Conservation (phyloP, 2,888 invertebrate genomes). For the Craniophora ligustri region DNA sequence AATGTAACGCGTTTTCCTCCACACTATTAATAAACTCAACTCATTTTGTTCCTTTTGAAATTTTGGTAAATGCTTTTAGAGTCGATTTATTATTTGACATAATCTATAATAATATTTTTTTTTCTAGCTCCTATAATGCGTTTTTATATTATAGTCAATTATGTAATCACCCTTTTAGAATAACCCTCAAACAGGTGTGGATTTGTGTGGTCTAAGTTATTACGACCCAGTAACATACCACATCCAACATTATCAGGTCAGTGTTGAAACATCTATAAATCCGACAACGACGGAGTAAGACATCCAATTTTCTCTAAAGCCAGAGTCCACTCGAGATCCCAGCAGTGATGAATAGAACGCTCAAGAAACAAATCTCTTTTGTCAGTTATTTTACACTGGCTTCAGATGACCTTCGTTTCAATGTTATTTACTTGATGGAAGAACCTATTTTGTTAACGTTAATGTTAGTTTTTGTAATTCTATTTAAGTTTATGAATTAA, state of each 20-base stretch:
- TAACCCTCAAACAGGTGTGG: no score
- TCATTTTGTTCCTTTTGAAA: no score
- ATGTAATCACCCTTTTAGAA: no score
- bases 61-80: no score
- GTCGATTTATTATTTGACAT: no score
- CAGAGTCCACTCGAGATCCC: slow-evolving; percentile 81
- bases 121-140: no score
- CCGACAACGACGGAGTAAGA: slow-evolving; percentile 76
- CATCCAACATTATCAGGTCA: slow-evolving; percentile 53
- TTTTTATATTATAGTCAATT: no score
- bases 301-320: slow-evolving; percentile 86
- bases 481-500: no score
- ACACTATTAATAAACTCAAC: no score
- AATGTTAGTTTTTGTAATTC: slow-evolving; percentile 11
- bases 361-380: slow-evolving; percentile 80
- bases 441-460: slow-evolving; percentile 13
- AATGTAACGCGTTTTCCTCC: no score
- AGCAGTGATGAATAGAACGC: slow-evolving; percentile 82
- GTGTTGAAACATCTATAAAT: slow-evolving; percentile 79
- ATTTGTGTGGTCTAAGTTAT: no score
- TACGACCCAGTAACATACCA: slow-evolving; percentile 36
- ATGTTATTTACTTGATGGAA: slow-evolving; percentile 67
- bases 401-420: slow-evolving; percentile 67
- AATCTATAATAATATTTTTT: no score
- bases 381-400: slow-evolving; percentile 72